Base-by-base conservation (phyloP, 2,797 vertebrate species). In the Enteromius unitaeniatus region DNA sequence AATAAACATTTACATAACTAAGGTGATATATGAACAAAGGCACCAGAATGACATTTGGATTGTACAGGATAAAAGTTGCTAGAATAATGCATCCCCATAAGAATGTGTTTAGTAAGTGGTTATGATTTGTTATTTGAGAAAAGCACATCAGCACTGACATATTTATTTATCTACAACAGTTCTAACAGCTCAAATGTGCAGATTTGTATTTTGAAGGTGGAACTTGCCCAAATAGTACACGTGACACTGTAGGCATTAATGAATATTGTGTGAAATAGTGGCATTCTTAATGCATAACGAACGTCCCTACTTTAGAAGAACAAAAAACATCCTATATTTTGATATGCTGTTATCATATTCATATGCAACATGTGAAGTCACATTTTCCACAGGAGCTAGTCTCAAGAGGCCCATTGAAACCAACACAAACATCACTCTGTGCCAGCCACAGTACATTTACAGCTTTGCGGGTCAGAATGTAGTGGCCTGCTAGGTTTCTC, bases 391-490 rank as follows among this genome's bases (percentile, higher is more conserved):
- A 45, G 62, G 31, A 77, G 86, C 88, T 86, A 89, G 90, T 86
- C 83, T 87, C 92, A 89, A 95, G 92, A 91, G 88, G 88, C 91
- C 73, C 91, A 89, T 93, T 93, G 86, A 94, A 93, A 93, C 89
- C 85, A 93, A 91, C 90, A 92, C 90, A 91, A 93, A 92, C 91
- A 93, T 90, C 90, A 91, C 91, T 91, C 83, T 86, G 86, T 78
- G 88, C 37, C 72, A 78, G 47, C 26, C 40, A 65, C 47, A 74
- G 28, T 42, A 28, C 77, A 83, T 65, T 70, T 69, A 31, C 64
- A 77, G 68, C 76, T 82, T 3, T 86, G 86, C 89, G 88, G 88
- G 91, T 88, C 89, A 91, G 82, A 82, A 86, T 89, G 88, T 90
- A 84, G 89, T 90, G 90, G 88, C 47, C 89, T 90, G 91, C 78